Base-by-base conservation (phyloP, 2,888 invertebrate species). In the Clepsis dumicolana region DNA sequence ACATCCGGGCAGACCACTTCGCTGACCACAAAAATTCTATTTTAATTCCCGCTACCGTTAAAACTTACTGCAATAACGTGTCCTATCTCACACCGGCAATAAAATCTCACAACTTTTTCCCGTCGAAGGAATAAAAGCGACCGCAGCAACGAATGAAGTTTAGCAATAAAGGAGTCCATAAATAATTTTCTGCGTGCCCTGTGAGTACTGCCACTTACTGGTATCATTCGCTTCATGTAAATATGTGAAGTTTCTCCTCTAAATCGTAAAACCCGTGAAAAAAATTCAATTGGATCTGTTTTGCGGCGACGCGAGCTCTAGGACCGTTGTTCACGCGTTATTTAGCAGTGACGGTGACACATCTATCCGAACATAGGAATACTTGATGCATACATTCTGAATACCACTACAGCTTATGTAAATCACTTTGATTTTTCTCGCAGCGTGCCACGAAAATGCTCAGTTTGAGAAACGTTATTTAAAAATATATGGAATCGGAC, bases 111-210 rank as follows among this genome's bases (percentile, higher is more conserved):
- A 92, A 93, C 90, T 93, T 93, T 92, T 91, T 87, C 90, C 82
- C 88, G 87, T 88, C 86, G 85, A 87, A 90, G 83, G 89, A 89
- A 92, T 92, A 93, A 91, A 90, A 88, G 89, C 90, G 83, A 91
- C 93, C 92, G 84, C 93, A 90, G 90, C 87, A 88, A 85, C 87
- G 93, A 90, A 89, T 92, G 91, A 93, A 93, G 91, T 93, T 93
- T 85, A 84, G 90, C 91, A 89, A 93, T 93, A 93, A 93, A 93
- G 88, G 84, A 88, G 84, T 80, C 85, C 88, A 92, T 93, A 93
- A 93, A 93, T 93, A 91, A 91, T 91, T 84, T 68, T 90, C 86
- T 84, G 86, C 84, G 85, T 86, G 86, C 83, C 87, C 86, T 85
- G 82, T 83, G 89, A 83, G 87, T 87, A 86, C 79, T 85, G 84